Base-by-base conservation (phyloP, 2,797 vertebrate genomes). In the Sebastes dallii region DNA sequence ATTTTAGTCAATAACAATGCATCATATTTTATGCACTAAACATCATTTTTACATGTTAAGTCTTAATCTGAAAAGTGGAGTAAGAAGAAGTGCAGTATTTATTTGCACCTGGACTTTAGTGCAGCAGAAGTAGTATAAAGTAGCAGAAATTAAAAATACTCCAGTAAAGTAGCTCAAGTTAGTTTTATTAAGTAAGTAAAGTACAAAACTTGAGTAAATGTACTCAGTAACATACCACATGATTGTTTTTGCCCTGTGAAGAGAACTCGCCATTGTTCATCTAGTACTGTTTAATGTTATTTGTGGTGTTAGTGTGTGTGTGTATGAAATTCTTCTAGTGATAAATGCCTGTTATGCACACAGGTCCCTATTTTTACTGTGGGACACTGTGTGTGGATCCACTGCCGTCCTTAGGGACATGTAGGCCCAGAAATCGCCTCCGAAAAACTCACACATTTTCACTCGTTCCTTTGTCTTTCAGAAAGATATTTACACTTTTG, bases 351-450 rank as follows among this genome's bases (percentile, higher is more conserved):
- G 32, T 56, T 72, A 75, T 2, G 11, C 12, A 67, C 61, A 70
- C 29, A 60, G 36, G n/a, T 60, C 68, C 39, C 69, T 81, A 54
- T 82, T 83, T 86, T 74, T 22, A 1, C 20, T 81, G 6, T 22
- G 36, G 77, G 75, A 83, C 75, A 77, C 58, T 60, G 67, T 67
- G 67, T 67, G 50, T 70, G 68, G 50, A 66, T 58, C 29, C 18
- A 34, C 58, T 22, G 27, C 52, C 67, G 52, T 85, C 78, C 73
- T 71, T 8, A 6, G 81, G 72, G 80, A 90, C 22, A 39, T 67
- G 50, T 32, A 56, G 71, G 60, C 29, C 24, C 42, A 7, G 42
- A 46, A 46, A 46, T 67, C 7, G 1, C 29, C 30, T 25, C 11
- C 0, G 5, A 22, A 73, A 62, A 50, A 18, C 20, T 25, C 59